Evolutionary conservation across 2,113 vertebrate species (phyloP).

Genomic region (Megatriorchis doriae): DNA sequence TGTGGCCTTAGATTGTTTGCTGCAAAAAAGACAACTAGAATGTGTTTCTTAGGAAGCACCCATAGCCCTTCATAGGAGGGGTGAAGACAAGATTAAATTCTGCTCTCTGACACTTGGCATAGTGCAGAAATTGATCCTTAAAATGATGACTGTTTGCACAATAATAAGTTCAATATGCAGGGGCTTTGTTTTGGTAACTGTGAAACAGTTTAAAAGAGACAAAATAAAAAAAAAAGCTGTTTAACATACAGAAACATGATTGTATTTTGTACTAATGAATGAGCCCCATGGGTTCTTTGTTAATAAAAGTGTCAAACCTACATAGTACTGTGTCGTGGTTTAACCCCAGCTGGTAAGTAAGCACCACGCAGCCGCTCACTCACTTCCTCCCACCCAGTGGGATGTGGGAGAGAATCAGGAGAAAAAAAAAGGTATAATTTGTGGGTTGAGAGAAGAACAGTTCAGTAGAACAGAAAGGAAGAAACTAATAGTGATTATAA

Average conservation of each 20-base stretch:
- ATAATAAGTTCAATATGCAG: conserved; percentile 60
- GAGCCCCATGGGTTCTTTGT: conserved; percentile 79
- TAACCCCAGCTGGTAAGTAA: no score
- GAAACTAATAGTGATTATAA: no score
- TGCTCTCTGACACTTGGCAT: conserved; percentile 31
- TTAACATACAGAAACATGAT: conserved; percentile 65
- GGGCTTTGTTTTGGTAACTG: conserved; percentile 69
- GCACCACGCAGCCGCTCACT: no score
- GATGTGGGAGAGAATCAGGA: no score
- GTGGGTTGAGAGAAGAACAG: no score
- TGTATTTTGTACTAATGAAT: conserved; percentile 78
- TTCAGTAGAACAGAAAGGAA: no score
- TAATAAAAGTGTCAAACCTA: conserved; percentile 73
- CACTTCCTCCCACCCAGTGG: no score
- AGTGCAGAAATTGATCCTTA: conserved; percentile 62
- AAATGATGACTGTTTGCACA: conserved; percentile 70
- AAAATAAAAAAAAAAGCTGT: conserved; percentile 48
- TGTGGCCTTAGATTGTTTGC: conserved; percentile 75
- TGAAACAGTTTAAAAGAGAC: conserved; percentile 68
- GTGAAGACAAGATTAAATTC: conserved; percentile 39
- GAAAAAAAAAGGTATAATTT: no score
- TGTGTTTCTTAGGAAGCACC: conserved; percentile 44
- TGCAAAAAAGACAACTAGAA: conserved; percentile 47
- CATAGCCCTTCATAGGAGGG: neutral
- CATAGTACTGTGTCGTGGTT: neutral